phyloP scores from a whole-genome alignment of 23 tunicate species.

The Phallusia fumigata region DNA sequence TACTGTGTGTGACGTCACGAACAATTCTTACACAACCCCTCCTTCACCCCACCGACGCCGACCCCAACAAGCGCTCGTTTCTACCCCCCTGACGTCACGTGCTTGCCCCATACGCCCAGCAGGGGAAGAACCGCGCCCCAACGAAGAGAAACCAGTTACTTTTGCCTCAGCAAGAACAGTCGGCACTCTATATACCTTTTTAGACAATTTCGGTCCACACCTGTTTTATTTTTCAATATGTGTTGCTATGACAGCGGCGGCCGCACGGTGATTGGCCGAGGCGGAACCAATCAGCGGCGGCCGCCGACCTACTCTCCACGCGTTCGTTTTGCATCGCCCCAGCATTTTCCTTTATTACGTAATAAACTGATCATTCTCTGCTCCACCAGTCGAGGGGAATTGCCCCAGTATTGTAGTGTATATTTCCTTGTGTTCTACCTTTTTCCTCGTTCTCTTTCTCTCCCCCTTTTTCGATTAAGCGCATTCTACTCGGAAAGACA shows the following conservation, averaged over 20 bases:
- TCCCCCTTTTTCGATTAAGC: not conserved
- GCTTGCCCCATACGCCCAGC: slow-evolving; percentile 2
- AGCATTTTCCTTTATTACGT: not conserved
- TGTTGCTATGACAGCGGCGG: slow-evolving; percentile 9
- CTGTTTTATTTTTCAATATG: not conserved
- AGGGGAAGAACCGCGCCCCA: too few species aligned
- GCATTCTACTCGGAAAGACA: slow-evolving; percentile 11
- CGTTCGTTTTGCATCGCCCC: not conserved
- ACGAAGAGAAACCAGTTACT: too few species aligned
- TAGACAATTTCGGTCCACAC: not conserved
- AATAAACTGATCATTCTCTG: not conserved
- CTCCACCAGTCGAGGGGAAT: slow-evolving; percentile 3
- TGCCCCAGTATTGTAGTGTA: slow-evolving; percentile 6
- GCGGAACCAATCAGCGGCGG: not conserved
- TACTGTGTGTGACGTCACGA: slow-evolving; percentile 1
- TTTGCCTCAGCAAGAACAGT: too few species aligned
- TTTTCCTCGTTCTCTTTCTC: not conserved
- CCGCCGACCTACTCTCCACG: not conserved
- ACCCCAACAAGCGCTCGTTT: not conserved
- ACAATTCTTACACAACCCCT: slow-evolving; percentile 5
- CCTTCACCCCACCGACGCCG: not conserved
- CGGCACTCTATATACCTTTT: not conserved
- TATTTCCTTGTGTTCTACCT: slow-evolving; percentile 9
- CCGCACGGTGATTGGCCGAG: slow-evolving; percentile 4
- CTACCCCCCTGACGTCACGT: not conserved